Conservation (phyloP, 1,140 invertebrate genomes). For the Aphidius ervi region DNA sequence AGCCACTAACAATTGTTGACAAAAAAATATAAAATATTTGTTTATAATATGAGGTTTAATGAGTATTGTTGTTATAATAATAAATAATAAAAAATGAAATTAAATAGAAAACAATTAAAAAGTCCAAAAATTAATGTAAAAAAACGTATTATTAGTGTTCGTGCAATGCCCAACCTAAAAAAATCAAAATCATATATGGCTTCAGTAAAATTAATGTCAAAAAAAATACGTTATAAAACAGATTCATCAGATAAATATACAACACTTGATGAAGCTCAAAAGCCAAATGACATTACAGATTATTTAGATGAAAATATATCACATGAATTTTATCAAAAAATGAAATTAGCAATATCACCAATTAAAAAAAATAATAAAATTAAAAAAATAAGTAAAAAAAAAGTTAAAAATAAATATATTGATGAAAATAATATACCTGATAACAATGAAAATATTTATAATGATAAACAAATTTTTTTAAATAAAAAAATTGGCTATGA, state of each 20-base stretch:
- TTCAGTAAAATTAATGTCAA: conserved; percentile 62
- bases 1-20: no score
- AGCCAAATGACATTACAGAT: not conserved
- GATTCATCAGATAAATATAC: conserved; percentile 22
- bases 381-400: not conserved
- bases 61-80: not conserved
- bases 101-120: conserved; percentile 32
- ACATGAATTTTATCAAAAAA: no score
- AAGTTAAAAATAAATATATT: not conserved
- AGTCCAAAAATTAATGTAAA: conserved; percentile 42
- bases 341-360: not conserved
- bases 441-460: not conserved
- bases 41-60: no score
- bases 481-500: conserved; percentile 35
- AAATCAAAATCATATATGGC: conserved; percentile 68
- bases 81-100: conserved; percentile 42
- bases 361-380: not conserved
- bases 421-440: conserved; percentile 1
- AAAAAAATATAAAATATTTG: no score
- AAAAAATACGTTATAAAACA: conserved; percentile 37
- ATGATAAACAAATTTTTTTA: no score
- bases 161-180: conserved; percentile 48
- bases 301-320: not conserved
- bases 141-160: conserved; percentile 26
- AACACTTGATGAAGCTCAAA: conserved; percentile 24